These are phyloP conservation scores for Eleginops maclovinus DNA, from an alignment of 2,113 vertebrate genomes.

Conservation along the genomic window DNA sequence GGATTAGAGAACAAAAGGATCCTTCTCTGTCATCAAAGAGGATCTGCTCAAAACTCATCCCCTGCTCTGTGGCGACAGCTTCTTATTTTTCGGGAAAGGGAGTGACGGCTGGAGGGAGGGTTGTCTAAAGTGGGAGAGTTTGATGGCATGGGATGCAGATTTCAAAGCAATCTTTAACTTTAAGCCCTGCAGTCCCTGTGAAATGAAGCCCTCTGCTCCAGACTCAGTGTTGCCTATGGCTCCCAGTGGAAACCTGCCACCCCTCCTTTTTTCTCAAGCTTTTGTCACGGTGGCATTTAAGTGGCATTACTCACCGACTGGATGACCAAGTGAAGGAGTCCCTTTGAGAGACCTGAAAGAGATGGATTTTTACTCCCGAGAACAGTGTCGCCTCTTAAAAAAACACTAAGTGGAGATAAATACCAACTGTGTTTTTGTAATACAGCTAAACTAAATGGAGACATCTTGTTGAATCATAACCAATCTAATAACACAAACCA, in stretches of 20 bases:
- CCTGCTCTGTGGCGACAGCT: conserved; percentile 85
- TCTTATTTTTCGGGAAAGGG: conserved; percentile 73
- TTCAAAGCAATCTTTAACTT: conserved; percentile 96
- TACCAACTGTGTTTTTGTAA: conserved; percentile 72
- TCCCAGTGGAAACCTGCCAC: conserved; percentile 71
- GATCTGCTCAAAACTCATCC: conserved; percentile 84
- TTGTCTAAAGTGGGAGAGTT: conserved; percentile 58
- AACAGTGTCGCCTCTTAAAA: conserved; percentile 78
- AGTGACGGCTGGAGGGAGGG: conserved; percentile 71
- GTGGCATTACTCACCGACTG: conserved; percentile 81
- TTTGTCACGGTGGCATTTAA: conserved; percentile 83
- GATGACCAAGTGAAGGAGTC: conserved; percentile 77
- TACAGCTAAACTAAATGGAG: conserved; percentile 45
- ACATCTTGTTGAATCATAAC: conserved; percentile 43
- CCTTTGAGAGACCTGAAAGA: conserved; percentile 79
- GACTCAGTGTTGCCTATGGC: conserved; percentile 79
- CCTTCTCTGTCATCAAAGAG: conserved; percentile 92
- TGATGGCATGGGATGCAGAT: conserved; percentile 81
- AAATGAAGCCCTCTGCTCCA: conserved; percentile 80
- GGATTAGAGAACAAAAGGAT: conserved; percentile 93
- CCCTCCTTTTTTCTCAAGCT: conserved; percentile 72
- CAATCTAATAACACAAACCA: conserved; percentile 19
- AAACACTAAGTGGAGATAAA: conserved; percentile 77
- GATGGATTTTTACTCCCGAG: conserved; percentile 74
- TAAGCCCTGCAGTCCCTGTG: conserved; percentile 83